Base-by-base conservation (phyloP, 2,113 vertebrate genomes). In the Notiomystis cincta region DNA sequence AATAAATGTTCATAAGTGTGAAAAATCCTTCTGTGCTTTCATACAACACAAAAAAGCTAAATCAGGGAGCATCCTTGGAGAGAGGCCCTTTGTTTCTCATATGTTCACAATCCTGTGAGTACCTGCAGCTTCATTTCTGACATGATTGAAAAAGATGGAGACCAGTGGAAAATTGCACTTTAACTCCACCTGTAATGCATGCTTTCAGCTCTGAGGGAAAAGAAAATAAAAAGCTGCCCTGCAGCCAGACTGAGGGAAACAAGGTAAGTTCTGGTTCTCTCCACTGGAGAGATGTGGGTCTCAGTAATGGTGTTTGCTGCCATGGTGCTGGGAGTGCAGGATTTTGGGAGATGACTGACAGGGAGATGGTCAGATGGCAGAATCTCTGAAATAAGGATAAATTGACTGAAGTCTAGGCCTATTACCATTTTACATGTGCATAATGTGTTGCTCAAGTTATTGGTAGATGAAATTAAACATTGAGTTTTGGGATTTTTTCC, bases 151-250 rank as follows among this genome's bases (percentile, higher is more conserved):
- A 71, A 79, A 16, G 40, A 17, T 48, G 9, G 19, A 56, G 30
- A 56, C 0, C 0, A 21, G 15, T 38, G 65, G 38, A 53, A 72
- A 37, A 9, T 23, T 11, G 4, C 3, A 1, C 4, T 48, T 62
- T 35, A 44, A 21, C 18, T 82, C 11, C 7, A 16, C 11, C 30
- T 35, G 2, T 9, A 30, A 23, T 30, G 11, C 14, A 56, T n/a
- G 8, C 2, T 38, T 65, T 75, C 1, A 4, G 9, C 51, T 86
- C 19, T 65, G 35, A 31, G 27, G 51, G 48, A n/a, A n/a, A 42
- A 21, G 13, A n/a, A 51, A 37, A 33, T 10, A 23, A 44, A 33
- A 12, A 65, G 40, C 27, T 16, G 3, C 9, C 33, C 10, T 5
- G 3, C 27, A 48, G 4, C 6, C 30, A 45, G 16, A 9, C n/a